These are phyloP conservation scores for Ecdyonurus torrentis DNA, from an alignment of 2,888 invertebrate species.

Conservation along the genomic window DNA sequence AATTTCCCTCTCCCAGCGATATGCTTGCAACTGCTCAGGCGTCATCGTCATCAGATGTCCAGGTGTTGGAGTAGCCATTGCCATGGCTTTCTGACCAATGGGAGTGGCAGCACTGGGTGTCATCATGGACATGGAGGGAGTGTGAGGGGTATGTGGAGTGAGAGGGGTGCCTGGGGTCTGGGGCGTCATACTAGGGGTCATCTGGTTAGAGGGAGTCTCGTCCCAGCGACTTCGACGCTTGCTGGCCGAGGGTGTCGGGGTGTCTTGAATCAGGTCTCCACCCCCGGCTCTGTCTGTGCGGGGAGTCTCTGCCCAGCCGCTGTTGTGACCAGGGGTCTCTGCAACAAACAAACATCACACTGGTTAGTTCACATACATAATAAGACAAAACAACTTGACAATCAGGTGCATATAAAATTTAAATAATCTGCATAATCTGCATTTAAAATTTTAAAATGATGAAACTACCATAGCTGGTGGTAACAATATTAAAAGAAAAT, in stretches of 20 bases:
- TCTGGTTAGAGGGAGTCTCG: constrained; percentile 67
- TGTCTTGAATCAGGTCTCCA: constrained; percentile 50
- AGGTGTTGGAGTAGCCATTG: constrained; percentile 94
- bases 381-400: too few relatives aligned
- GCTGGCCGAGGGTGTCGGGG: constrained; percentile 79
- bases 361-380: too few relatives aligned
- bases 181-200: constrained; percentile 42
- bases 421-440: too few relatives aligned
- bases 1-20: constrained; percentile 96
- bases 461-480: too few relatives aligned
- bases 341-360: too few relatives aligned
- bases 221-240: constrained; percentile 98
- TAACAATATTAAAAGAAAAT: too few relatives aligned
- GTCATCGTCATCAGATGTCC: constrained; percentile 96
- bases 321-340: constrained; percentile 91
- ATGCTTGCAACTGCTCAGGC: constrained; percentile 95
- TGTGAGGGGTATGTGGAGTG: constrained; percentile 54
- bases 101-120: constrained; percentile 78
- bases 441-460: too few relatives aligned
- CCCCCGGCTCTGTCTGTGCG: constrained; percentile 68
- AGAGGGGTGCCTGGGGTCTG: constrained; percentile 45
- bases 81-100: constrained; percentile 91
- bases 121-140: constrained; percentile 38
- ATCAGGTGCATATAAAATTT: too few relatives aligned
- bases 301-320: constrained; percentile 99